These are phyloP conservation scores for Theristicus caerulescens DNA, from an alignment of 2,113 vertebrate species.

Conservation along the genomic window DNA sequence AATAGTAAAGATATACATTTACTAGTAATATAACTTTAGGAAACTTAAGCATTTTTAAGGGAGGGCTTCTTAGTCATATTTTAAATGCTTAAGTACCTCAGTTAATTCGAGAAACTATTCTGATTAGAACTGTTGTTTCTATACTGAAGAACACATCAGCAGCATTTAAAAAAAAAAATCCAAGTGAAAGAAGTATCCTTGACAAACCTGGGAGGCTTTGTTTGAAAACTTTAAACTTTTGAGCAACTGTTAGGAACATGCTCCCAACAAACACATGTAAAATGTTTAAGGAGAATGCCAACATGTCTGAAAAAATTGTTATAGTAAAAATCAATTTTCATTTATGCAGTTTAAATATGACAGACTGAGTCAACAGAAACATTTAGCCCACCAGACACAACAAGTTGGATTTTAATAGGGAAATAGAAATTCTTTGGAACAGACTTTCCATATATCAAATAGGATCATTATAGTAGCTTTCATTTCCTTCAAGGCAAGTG, in stretches of 20 bases:
- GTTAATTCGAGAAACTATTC: background rate
- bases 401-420: slow-evolving; percentile 26
- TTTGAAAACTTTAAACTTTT: background rate
- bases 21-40: background rate
- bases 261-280: background rate
- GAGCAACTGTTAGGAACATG: background rate
- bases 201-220: background rate
- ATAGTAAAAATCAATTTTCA: slow-evolving; percentile 54
- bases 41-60: background rate
- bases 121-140: background rate
- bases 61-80: background rate
- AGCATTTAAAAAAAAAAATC: background rate
- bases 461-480: background rate
- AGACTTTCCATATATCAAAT: background rate
- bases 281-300: slow-evolving; percentile 4
- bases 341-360: slow-evolving; percentile 56
- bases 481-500: slow-evolving; percentile 41
- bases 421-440: slow-evolving; percentile 4
- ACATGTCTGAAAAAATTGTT: background rate
- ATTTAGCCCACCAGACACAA: background rate
- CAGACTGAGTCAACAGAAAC: slow-evolving; percentile 22
- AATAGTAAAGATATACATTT: background rate
- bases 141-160: background rate
- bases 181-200: background rate
- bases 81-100: background rate